Evolutionary conservation across 2,797 vertebrate species (phyloP), one percentile per base, ranked within the genome.

Genomic region (Coreius guichenoti): DNA sequence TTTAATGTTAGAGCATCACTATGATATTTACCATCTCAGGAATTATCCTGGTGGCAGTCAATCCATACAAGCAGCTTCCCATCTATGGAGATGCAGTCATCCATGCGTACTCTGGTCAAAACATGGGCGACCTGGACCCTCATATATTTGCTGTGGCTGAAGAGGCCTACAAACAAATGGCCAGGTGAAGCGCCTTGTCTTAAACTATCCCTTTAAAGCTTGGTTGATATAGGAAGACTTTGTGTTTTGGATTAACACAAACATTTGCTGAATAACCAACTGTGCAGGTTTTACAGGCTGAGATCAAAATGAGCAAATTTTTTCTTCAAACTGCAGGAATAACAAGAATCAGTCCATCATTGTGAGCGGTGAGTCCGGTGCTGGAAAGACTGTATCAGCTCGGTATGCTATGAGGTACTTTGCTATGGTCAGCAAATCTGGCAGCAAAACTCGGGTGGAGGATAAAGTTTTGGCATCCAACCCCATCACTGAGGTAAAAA

Each of bases 91-190:
- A 99, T 91, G 97, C 97, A 82, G 96, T 99, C 92, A 99, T 99
- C 92, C 96, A 98, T 19, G 98, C 98, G 0, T 99, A 99, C 68
- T 97, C 97, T 0, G 98, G 98, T n/a, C 97, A 98, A 90, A 99
- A 99, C 92, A 96, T 99, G 98, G 98, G 98, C 0, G 97, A 99
- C 91, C 98, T 99, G 96, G 98, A 99, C 90, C 98, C 98, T 29
- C 98, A 99, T 92, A 98, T 99, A 92, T 99, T 99, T 92, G 98
- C 98, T 0, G 98, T 99, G 88, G 97, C 98, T 14, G 98, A 99
- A 93, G 98, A 99, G 88, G 98, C 98, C 0, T 99, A 99, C 93
- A 99, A 99, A 89, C 98, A 99, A 92, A 99, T 99, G 98, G 97
- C 97, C 90, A 98, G 98, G 98, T 99, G 92, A 86, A 14, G 58